Percentiles rank a stretch among this genome's conserved stretches.
Evolutionary conservation across 2,113 vertebrate genomes (phyloP).

Genomic region (Saimiri boliviensis): DNA sequence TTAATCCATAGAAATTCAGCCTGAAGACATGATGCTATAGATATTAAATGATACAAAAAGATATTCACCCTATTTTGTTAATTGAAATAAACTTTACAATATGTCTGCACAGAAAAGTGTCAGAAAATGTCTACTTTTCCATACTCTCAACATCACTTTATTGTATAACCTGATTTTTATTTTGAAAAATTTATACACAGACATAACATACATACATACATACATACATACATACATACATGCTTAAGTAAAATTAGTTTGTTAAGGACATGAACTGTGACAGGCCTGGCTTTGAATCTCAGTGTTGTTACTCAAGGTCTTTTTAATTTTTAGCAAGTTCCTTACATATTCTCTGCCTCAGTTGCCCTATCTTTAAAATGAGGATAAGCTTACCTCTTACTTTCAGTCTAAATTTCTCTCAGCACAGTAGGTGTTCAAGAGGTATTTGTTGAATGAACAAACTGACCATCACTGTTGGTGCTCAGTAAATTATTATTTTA

Average conservation of each 20-base stretch:
- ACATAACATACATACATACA: not conserved
- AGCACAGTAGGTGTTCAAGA: not conserved
- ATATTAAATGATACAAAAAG: not conserved
- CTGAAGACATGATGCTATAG: not conserved
- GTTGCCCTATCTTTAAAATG: slow-evolving; percentile 14
- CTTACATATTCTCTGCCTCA: not conserved
- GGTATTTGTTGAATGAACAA: slow-evolving; percentile 6
- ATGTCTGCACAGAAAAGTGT: not conserved
- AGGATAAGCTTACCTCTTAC: not conserved
- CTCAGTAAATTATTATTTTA: not conserved
- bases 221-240: not conserved
- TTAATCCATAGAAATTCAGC: not conserved
- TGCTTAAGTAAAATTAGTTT: not conserved
- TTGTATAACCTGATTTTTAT: not conserved
- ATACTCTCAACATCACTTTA: not conserved
- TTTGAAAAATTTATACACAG: not conserved
- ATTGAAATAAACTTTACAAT: not conserved
- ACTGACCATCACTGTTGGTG: not conserved
- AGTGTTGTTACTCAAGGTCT: not conserved
- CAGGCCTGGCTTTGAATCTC: not conserved
- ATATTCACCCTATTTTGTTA: slow-evolving; percentile 16
- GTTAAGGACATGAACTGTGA: not conserved
- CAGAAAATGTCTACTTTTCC: not conserved
- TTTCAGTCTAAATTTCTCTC: not conserved
- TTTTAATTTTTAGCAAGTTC: not conserved